These are phyloP conservation scores for Nephrocerus scutellatus DNA, from an alignment of 2,888 invertebrate genomes.

Conservation along the genomic window DNA sequence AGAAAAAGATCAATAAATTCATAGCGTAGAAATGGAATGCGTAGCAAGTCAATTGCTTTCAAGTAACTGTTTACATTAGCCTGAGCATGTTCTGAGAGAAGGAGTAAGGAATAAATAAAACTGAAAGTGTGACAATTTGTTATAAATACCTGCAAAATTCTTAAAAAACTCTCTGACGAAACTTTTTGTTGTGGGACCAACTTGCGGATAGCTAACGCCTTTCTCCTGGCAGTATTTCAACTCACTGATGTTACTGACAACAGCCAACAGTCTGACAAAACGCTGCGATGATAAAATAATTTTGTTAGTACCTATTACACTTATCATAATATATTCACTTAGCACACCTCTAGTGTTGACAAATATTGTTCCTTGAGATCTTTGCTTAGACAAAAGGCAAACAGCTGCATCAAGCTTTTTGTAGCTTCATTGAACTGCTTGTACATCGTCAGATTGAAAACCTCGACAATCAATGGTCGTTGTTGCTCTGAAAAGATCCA, in stretches of 20 bases:
- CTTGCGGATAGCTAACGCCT: conserved; percentile 33
- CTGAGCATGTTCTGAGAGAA: conserved; percentile 1
- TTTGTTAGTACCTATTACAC: not conserved
- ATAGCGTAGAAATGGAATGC: conserved; percentile 37
- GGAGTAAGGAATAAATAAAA: not conserved
- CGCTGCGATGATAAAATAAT: conserved; percentile 27
- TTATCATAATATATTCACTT: not conserved
- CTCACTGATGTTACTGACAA: conserved; percentile 39
- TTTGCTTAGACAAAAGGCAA: conserved; percentile 31
- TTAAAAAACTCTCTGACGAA: conserved; percentile 36
- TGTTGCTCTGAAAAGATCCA: conserved; percentile 32
- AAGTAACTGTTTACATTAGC: conserved; percentile 32
- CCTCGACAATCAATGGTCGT: conserved; percentile 33
- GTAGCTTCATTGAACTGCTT: conserved; percentile 30
- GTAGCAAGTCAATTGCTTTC: conserved; percentile 29
- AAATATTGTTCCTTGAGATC: conserved; percentile 27
- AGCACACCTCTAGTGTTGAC: conserved; percentile 33
- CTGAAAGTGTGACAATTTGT: not conserved
- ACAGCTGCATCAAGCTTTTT: conserved; percentile 33
- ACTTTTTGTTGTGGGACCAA: conserved; percentile 31
- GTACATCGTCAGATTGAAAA: conserved; percentile 32
- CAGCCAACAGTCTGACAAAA: conserved; percentile 34
- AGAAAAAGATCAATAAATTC: conserved; percentile 38
- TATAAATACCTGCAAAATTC: conserved; percentile 30
- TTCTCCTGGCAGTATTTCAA: too few species aligned